A percentile compares a stretch with the other conserved stretches of the same genome.
These are phyloP conservation scores for Ferrisia virgata DNA, from an alignment of 2,888 invertebrate species.

Conservation along the genomic window DNA sequence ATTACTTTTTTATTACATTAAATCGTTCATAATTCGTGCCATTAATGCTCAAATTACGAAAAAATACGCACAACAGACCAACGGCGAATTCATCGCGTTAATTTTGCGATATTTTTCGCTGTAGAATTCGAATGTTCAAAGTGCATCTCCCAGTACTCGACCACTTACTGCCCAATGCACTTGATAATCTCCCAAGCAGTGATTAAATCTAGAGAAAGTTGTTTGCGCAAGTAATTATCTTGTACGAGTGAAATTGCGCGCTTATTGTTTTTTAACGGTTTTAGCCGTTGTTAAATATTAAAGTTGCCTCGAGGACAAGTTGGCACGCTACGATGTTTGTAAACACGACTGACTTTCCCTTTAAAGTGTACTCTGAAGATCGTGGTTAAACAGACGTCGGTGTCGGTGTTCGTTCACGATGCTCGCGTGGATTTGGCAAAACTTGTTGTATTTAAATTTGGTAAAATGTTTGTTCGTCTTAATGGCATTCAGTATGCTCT, in stretches of 20 bases:
- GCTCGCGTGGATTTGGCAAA: constrained; percentile 2
- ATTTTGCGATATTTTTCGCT: no score
- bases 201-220: constrained; percentile 5
- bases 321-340: neutral
- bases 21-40: neutral
- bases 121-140: neutral
- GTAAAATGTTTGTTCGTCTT: constrained; percentile 51
- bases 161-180: neutral
- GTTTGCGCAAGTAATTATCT: neutral
- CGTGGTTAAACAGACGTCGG: neutral
- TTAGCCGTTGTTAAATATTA: neutral
- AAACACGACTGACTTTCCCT: neutral
- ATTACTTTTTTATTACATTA: neutral
- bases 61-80: no score
- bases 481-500: constrained; percentile 53
- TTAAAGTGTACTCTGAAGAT: neutral
- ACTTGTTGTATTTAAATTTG: constrained; percentile 51
- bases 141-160: neutral
- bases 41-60: no score
- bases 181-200: neutral
- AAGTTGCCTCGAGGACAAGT: neutral
- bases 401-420: constrained; percentile 11
- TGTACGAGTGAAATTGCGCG: neutral
- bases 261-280: constrained; percentile 3
- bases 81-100: no score